A percentile compares a stretch with the other conserved stretches of the same genome.
phyloP scores from a whole-genome alignment of 2,888 invertebrate genomes.

The Andrena haemorrhoa region DNA sequence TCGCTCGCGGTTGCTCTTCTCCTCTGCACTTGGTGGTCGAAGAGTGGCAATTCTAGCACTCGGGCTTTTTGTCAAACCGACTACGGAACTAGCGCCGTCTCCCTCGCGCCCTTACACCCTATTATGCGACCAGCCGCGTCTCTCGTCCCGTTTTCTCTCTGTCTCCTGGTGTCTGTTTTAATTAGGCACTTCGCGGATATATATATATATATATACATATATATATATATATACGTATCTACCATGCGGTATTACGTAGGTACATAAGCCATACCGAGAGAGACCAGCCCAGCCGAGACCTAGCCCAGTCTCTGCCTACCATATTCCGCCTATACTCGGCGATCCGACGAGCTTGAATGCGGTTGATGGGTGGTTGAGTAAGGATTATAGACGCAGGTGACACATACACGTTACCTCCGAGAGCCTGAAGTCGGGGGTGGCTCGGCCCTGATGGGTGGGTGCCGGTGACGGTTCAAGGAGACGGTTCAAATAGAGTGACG shows the following conservation, averaged over 20 bases:
- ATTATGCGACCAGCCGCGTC: conserved; percentile 76
- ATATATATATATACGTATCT: conserved; percentile 66
- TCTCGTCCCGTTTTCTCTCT: conserved; percentile 77
- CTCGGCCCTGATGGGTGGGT: conserved; percentile 66
- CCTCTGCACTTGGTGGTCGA: conserved; percentile 81
- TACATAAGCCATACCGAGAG: conserved; percentile 56
- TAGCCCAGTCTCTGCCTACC: conserved; percentile 63
- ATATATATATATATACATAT: conserved; percentile 56
- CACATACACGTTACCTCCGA: conserved; percentile 71
- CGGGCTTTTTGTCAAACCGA: conserved; percentile 81
- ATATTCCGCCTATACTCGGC: conserved; percentile 79
- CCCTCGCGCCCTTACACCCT: conserved; percentile 80
- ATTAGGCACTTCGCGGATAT: conserved; percentile 86
- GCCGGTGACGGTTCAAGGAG: conserved; percentile 68
- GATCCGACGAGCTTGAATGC: conserved; percentile 80
- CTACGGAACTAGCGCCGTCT: conserved; percentile 80
- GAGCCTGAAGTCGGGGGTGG: conserved; percentile 69
- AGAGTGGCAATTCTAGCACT: conserved; percentile 85
- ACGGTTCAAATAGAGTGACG: conserved; percentile 60
- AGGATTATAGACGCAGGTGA: conserved; percentile 83
- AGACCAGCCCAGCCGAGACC: conserved; percentile 62
- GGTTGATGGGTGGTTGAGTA: conserved; percentile 83
- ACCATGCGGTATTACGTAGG: conserved; percentile 65
- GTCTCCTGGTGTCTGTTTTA: conserved; percentile 85
- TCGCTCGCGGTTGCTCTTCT: conserved; percentile 76